These are phyloP conservation scores for sheep (Ovis aries) DNA, from an alignment of 2,113 vertebrate species.

Conservation along the genomic window DNA sequence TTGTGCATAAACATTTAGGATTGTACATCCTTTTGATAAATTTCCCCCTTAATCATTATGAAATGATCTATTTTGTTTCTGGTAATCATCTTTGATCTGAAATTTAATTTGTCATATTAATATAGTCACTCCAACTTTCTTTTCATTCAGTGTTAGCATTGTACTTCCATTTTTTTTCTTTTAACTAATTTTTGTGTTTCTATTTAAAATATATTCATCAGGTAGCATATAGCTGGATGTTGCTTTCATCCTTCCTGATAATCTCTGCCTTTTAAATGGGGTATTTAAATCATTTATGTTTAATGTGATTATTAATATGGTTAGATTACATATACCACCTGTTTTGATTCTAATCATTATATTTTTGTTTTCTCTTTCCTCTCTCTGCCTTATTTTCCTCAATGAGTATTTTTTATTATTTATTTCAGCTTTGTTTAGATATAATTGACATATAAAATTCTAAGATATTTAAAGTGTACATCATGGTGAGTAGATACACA, in stretches of 20 bases:
- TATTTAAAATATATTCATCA: background rate
- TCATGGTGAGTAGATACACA: background rate
- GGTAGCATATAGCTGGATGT: background rate
- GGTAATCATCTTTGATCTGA: background rate
- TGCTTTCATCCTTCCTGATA: background rate
- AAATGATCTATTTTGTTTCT: background rate
- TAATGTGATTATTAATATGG: background rate
- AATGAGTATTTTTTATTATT: background rate
- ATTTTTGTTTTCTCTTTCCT: background rate
- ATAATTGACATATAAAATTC: background rate
- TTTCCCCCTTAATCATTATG: background rate
- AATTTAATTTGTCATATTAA: background rate
- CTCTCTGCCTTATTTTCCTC: background rate
- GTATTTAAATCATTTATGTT: background rate
- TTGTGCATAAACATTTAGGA: background rate
- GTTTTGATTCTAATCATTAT: background rate
- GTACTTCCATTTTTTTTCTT: background rate
- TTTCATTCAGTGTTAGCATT: background rate
- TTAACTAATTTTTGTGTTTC: background rate
- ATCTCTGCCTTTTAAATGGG: background rate
- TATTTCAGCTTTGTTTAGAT: background rate
- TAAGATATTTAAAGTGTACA: background rate
- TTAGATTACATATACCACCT: background rate
- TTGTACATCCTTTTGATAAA: background rate
- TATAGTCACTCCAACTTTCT: background rate